phyloP scores from a whole-genome alignment of 2,888 invertebrate species.

The Balanococcus diminutus region DNA sequence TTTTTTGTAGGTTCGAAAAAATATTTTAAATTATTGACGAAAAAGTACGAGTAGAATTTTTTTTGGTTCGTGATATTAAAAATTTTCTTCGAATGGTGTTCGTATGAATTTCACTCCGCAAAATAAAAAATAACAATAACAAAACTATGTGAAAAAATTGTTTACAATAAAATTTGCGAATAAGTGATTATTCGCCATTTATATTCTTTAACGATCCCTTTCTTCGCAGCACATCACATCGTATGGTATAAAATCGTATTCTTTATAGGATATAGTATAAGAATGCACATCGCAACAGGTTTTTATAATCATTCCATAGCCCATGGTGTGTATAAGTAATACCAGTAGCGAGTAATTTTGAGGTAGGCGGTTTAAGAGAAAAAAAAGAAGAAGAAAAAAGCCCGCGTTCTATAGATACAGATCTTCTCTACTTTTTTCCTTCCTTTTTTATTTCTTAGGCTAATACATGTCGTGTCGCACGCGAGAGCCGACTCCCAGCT shows the following conservation, averaged over 20 bases:
- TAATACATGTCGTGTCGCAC: conserved; percentile 53
- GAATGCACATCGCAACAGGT: conserved; percentile 46
- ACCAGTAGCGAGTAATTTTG: conserved; percentile 53
- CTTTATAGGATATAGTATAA: not conserved
- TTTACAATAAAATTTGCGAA: too few relatives aligned
- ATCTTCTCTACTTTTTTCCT: conserved; percentile 38
- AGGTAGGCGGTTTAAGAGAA: conserved; percentile 44
- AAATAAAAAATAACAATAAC: not conserved
- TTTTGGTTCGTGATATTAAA: too few relatives aligned
- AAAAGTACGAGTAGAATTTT: too few relatives aligned
- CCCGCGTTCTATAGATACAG: conserved; percentile 44
- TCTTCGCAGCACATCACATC: not conserved
- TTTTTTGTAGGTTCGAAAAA: too few relatives aligned
- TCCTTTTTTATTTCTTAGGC: conserved; percentile 33
- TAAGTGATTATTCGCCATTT: conserved; percentile 4
- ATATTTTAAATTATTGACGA: too few relatives aligned
- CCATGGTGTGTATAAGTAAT: conserved; percentile 50
- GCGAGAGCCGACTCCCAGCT: conserved; percentile 54
- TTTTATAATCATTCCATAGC: conserved; percentile 49
- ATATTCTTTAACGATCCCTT: conserved; percentile 43
- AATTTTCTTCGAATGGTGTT: too few relatives aligned
- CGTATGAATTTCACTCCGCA: too few relatives aligned
- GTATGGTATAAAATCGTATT: too few relatives aligned
- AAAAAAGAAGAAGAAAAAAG: conserved; percentile 40
- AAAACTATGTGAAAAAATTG: too few relatives aligned